Conservation (phyloP, 1,140 invertebrate genomes). For the Polypedilum vanderplanki region DNA sequence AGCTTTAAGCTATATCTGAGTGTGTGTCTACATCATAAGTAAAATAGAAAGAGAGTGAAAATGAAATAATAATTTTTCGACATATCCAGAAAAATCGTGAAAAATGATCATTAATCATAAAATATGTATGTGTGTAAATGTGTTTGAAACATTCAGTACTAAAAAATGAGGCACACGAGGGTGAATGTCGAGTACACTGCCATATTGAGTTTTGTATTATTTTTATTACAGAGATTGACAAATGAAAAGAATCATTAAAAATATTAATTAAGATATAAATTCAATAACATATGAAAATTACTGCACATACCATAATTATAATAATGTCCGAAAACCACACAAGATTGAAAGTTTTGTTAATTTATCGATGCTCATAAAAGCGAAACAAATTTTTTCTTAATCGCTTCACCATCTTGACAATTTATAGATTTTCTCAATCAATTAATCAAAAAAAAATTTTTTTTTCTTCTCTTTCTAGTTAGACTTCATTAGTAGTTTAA, state of each 20-base stretch:
- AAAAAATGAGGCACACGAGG: too few species aligned
- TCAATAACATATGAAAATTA: too few species aligned
- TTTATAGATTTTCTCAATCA: conserved; percentile 14
- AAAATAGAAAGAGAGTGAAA: not conserved
- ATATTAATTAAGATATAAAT: too few species aligned
- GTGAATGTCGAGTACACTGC: too few species aligned
- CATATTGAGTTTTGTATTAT: too few species aligned
- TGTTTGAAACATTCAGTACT: not conserved
- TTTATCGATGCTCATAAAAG: not conserved
- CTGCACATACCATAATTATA: too few species aligned
- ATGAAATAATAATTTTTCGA: conserved; percentile 20
- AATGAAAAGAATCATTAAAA: too few species aligned
- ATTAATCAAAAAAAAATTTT: not conserved
- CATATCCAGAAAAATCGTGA: conserved; percentile 12
- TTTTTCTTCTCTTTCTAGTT: not conserved
- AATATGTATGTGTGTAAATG: not conserved
- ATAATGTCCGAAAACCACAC: too few species aligned
- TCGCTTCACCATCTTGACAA: conserved; percentile 10
- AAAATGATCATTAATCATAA: conserved; percentile 4
- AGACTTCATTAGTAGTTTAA: not conserved
- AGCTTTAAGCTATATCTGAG: too few species aligned
- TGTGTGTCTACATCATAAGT: not conserved
- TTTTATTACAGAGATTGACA: too few species aligned
- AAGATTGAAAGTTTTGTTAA: too few species aligned
- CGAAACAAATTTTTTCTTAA: conserved; percentile 13